A percentile compares a stretch with the other conserved stretches of the same genome.
Conservation (phyloP, 2,113 vertebrate genomes). For the Emydura subglobosa region DNA sequence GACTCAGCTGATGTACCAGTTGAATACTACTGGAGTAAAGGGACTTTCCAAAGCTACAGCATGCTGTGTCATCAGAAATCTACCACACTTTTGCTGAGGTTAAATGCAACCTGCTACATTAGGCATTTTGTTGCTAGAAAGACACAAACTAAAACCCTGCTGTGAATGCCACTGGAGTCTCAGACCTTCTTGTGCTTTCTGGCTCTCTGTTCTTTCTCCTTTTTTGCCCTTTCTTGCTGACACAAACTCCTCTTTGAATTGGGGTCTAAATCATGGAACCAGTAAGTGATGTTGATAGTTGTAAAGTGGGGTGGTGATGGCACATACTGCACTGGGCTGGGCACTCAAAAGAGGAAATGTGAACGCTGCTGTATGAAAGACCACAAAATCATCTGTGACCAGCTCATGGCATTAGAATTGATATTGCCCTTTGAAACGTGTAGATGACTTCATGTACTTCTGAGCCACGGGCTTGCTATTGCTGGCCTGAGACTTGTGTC, state of each 20-base stretch:
- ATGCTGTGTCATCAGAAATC: background rate
- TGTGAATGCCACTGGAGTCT: background rate
- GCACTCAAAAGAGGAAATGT: background rate
- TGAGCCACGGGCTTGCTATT: background rate
- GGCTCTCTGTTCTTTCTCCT: accelerated
- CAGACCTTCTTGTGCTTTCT: accelerated
- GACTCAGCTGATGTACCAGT: background rate
- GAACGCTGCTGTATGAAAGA: background rate
- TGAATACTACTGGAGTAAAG: background rate
- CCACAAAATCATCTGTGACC: background rate
- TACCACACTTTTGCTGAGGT: background rate
- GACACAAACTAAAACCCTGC: background rate
- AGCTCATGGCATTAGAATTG: background rate
- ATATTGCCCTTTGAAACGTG: background rate
- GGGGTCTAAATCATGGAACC: background rate
- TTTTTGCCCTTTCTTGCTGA: background rate
- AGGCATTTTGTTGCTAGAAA: accelerated
- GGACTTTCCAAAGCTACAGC: background rate
- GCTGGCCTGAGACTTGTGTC: background rate
- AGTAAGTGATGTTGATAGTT: accelerated
- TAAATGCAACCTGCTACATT: background rate
- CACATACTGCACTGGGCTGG: background rate
- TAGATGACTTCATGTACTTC: background rate
- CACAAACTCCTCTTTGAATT: background rate
- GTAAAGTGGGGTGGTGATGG: accelerated